Conservation (phyloP, 2,113 vertebrate species). For the Etheostoma spectabile region DNA sequence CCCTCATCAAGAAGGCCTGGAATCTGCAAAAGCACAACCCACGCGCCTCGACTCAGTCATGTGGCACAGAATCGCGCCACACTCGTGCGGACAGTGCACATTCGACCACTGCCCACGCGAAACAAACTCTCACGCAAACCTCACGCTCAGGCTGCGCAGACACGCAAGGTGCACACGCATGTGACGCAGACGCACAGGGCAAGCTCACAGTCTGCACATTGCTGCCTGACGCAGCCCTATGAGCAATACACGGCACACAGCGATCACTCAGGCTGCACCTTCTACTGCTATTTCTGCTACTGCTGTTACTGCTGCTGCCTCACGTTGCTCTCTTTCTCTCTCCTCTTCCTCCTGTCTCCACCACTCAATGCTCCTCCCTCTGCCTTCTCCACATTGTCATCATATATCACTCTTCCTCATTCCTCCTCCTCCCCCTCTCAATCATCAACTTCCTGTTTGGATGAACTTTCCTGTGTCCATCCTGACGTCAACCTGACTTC, state of each 20-base stretch:
- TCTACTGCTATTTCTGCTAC: constrained; percentile 87
- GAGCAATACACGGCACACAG: constrained; percentile 68
- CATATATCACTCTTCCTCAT: constrained; percentile 41
- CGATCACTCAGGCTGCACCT: constrained; percentile 79
- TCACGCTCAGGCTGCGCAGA: constrained; percentile 55
- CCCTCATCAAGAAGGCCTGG: constrained; percentile 64
- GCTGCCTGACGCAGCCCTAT: constrained; percentile 46
- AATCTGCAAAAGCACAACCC: constrained; percentile 56
- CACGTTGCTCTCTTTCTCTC: constrained; percentile 89
- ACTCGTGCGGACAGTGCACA: constrained; percentile 55
- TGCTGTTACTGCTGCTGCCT: constrained; percentile 86
- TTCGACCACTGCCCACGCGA: constrained; percentile 63
- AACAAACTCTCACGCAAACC: constrained; percentile 61
- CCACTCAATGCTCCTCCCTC: constrained; percentile 65
- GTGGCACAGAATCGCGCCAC: constrained; percentile 45
- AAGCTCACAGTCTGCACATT: constrained; percentile 55
- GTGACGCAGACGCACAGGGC: constrained; percentile 53
- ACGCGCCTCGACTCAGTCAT: constrained; percentile 51
- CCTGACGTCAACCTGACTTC: constrained; percentile 66
- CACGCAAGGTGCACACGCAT: constrained; percentile 51
- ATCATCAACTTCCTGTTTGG: constrained; percentile 75
- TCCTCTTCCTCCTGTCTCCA: constrained; percentile 87
- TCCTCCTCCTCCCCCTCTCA: constrained; percentile 30
- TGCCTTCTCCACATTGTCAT: constrained; percentile 45
- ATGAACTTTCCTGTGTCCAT: constrained; percentile 85